Evolutionary conservation across 2,113 vertebrate species (phyloP).

Genomic region (Heloderma charlesbogerti): DNA sequence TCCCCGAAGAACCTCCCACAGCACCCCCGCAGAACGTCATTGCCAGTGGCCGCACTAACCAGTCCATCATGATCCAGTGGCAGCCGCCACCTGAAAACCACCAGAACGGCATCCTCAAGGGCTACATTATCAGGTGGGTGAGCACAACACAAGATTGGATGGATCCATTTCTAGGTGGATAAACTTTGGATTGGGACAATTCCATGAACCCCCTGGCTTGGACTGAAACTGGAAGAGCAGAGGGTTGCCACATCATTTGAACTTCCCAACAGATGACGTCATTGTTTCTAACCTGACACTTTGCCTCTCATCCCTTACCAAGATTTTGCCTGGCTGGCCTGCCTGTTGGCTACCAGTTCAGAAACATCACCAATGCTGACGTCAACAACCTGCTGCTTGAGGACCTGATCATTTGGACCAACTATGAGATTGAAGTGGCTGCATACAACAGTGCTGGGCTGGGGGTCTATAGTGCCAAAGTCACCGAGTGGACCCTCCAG

Average conservation of each 20-base stretch:
- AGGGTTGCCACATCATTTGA: background rate
- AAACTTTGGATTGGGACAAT: background rate
- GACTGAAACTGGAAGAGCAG: background rate
- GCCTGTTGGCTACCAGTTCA: slow-evolving; percentile 97
- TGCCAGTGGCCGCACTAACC: slow-evolving; percentile 95
- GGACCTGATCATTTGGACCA: slow-evolving; percentile 99
- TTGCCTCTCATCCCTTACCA: background rate
- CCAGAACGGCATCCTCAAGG: slow-evolving; percentile 93
- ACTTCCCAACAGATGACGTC: background rate
- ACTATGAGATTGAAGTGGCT: slow-evolving; percentile 97
- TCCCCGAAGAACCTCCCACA: slow-evolving; percentile 94
- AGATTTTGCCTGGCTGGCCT: slow-evolving; percentile 97
- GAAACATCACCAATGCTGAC: slow-evolving; percentile 93
- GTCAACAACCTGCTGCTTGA: slow-evolving; percentile 94
- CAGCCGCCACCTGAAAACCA: slow-evolving; percentile 95
- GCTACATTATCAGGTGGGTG: slow-evolving; percentile 90
- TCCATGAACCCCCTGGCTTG: background rate
- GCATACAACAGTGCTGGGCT: slow-evolving; percentile 95
- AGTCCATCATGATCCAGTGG: slow-evolving; percentile 99
- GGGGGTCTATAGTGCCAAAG: slow-evolving; percentile 93
- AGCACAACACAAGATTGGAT: accelerated
- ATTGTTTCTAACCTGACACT: accelerated
- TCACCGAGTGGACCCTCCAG: slow-evolving; percentile 97
- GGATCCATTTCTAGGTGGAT: background rate
- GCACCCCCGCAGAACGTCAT: slow-evolving; percentile 95